phyloP scores from a whole-genome alignment of 2,888 invertebrate species.

The Eudasyphora cyanicolor region DNA sequence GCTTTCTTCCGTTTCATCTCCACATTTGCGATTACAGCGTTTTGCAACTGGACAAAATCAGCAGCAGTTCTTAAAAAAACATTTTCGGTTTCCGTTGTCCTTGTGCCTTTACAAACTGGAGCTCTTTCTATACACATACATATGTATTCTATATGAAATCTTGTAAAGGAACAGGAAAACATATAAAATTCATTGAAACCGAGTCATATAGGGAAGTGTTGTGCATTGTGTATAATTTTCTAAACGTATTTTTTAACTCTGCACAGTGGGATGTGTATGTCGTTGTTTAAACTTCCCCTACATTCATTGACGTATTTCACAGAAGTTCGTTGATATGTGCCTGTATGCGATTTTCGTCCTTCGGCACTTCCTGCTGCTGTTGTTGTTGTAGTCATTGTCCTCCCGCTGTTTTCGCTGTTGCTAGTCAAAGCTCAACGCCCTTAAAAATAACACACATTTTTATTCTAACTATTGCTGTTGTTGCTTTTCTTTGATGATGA shows the following conservation, averaged over 20 bases:
- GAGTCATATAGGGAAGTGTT: slow-evolving; percentile 6
- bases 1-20: not conserved
- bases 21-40: not conserved
- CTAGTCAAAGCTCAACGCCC: slow-evolving; percentile 22
- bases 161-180: not conserved
- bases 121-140: no score
- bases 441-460: slow-evolving; percentile 30
- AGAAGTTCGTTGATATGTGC: not conserved
- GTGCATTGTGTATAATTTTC: slow-evolving; percentile 51
- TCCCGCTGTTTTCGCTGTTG: not conserved
- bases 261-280: not conserved
- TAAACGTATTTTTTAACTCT: slow-evolving; percentile 41
- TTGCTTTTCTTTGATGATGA: not conserved
- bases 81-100: not conserved
- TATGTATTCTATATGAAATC: not conserved
- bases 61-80: not conserved
- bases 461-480: not conserved
- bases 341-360: not conserved
- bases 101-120: no score
- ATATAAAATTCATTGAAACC: not conserved
- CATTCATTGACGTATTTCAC: slow-evolving; percentile 52
- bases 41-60: not conserved
- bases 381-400: slow-evolving; percentile 43
- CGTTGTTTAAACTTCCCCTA: slow-evolving; percentile 56
- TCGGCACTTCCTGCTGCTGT: not conserved